These are phyloP conservation scores for Odontomyia ornata DNA, from an alignment of 2,888 invertebrate species.

Conservation along the genomic window DNA sequence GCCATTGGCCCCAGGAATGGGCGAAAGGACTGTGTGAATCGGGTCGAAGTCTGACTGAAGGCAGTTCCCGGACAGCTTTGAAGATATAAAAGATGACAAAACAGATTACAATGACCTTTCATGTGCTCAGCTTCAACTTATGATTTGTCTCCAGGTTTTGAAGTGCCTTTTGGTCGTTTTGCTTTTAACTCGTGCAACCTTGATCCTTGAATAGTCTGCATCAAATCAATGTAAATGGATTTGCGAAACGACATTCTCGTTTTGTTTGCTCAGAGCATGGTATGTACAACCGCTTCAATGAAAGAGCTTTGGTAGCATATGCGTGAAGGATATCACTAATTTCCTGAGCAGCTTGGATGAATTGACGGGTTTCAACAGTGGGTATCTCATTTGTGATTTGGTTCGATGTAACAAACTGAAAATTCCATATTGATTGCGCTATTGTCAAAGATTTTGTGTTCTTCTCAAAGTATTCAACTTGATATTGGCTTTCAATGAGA, in stretches of 20 bases:
- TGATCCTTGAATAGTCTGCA: background rate
- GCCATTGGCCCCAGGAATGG: background rate
- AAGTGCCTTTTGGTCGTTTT: background rate
- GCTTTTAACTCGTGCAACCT: background rate
- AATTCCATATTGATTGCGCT: no score
- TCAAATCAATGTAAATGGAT: slow-evolving; percentile 31
- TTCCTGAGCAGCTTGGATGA: no score
- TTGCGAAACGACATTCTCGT: slow-evolving; percentile 19
- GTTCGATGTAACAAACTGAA: no score
- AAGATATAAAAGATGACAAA: slow-evolving; percentile 33
- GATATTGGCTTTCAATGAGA: no score
- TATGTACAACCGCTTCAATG: no score
- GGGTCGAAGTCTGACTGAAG: background rate
- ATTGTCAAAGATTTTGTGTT: no score
- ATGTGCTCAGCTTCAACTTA: slow-evolving; percentile 35
- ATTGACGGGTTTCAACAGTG: no score
- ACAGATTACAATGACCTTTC: slow-evolving; percentile 38
- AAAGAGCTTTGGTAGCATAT: no score
- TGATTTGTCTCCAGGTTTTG: slow-evolving; percentile 24
- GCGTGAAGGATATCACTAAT: no score
- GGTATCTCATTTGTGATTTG: no score
- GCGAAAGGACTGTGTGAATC: background rate
- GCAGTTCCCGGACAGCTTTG: background rate
- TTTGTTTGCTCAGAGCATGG: no score
- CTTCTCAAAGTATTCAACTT: no score